phyloP scores from a whole-genome alignment of 2,888 invertebrate genomes.

The Hemistola chrysoprasaria region DNA sequence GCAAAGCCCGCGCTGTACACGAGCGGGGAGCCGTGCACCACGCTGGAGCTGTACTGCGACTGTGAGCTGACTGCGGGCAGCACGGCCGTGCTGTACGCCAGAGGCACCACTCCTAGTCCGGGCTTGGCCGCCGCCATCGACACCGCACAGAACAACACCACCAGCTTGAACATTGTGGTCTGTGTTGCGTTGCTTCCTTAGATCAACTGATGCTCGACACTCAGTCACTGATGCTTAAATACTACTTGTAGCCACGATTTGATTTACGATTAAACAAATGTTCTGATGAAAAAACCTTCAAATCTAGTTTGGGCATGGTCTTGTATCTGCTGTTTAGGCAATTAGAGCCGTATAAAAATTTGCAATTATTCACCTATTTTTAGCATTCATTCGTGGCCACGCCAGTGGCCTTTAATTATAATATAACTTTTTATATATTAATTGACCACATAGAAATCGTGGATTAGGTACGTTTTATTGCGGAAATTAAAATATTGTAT shows the following conservation, averaged over 20 bases:
- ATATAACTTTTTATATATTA: not conserved
- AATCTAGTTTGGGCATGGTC: conserved; percentile 6
- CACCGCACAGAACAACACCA: conserved; percentile 83
- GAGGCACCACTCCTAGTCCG: conserved; percentile 44
- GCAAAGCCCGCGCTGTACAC: conserved; percentile 38
- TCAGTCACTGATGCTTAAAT: conserved; percentile 60
- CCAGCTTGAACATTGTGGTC: conserved; percentile 79
- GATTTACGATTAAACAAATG: conserved; percentile 13
- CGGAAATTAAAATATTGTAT: not conserved
- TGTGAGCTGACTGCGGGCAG: conserved; percentile 50
- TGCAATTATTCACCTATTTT: conserved; percentile 4
- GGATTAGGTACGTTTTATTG: conserved; percentile 1
- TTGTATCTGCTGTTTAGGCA: conserved; percentile 3
- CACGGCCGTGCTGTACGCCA: conserved; percentile 52
- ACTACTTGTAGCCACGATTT: conserved; percentile 27
- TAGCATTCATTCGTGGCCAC: not conserved
- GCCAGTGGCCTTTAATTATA: conserved; percentile 3
- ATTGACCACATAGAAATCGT: conserved; percentile 1
- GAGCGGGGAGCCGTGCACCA: conserved; percentile 52
- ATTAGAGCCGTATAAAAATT: conserved; percentile 6
- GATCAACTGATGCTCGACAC: conserved; percentile 65
- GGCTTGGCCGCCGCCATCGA: conserved; percentile 82
- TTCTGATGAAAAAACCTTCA: conserved; percentile 4
- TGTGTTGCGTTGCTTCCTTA: conserved; percentile 60
- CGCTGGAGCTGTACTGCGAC: conserved; percentile 52